Conservation (phyloP, 2,113 vertebrate species). For the human (Homo sapiens) region GRCh38 chr15:40313501-40314000, state of each 20-base stretch:
- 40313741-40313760: conserved; percentile 64
- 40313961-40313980: background rate
- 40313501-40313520: background rate
- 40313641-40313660: background rate
- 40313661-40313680: conserved; percentile 52
- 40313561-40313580: background rate
- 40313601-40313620: background rate
- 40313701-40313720: conserved; percentile 60
- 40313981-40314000: background rate
- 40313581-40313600: background rate
- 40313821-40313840: conserved; percentile 49
- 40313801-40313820: conserved; percentile 54
- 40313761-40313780: conserved; percentile 72
- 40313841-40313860: background rate
- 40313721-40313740: conserved; percentile 24
- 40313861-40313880: background rate
- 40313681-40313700: conserved; percentile 2
- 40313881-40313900: background rate
- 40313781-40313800: conserved; percentile 63
- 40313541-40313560: background rate
- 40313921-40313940: background rate
- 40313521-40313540: background rate
- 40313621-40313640: background rate
- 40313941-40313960: background rate
- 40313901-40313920: background rate